Percentiles rank a stretch among this genome's conserved stretches.
These are phyloP conservation scores for Lasioglossum zephyrum DNA, from an alignment of 2,888 invertebrate genomes.

Conservation along the genomic window DNA sequence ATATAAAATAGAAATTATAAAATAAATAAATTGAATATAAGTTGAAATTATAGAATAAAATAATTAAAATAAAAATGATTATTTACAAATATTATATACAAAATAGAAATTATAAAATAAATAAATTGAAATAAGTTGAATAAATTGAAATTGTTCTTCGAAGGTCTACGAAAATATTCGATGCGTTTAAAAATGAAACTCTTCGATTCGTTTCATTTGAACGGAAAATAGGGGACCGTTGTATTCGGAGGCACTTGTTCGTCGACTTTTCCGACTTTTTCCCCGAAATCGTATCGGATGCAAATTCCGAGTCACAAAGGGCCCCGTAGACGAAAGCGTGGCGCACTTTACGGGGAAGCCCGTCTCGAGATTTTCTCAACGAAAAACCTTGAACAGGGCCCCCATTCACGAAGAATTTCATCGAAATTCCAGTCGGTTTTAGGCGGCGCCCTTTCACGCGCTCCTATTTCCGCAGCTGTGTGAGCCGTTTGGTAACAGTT, in stretches of 20 bases:
- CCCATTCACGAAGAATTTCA: conserved; percentile 72
- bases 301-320: conserved; percentile 33
- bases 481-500: not conserved
- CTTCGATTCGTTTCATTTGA: not conserved
- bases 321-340: conserved; percentile 21
- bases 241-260: not conserved
- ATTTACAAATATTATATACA: too few species aligned
- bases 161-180: not conserved
- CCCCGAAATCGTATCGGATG: conserved; percentile 20
- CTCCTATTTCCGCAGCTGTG: conserved; percentile 45
- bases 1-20: too few species aligned
- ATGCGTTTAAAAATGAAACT: not conserved
- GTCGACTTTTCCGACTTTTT: not conserved
- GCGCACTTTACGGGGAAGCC: conserved; percentile 22
- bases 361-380: conserved; percentile 58
- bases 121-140: too few species aligned
- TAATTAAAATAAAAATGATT: too few species aligned
- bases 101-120: too few species aligned
- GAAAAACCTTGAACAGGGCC: conserved; percentile 69
- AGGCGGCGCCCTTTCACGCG: conserved; percentile 57
- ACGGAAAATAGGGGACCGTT: not conserved
- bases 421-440: conserved; percentile 69
- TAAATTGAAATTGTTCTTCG: not conserved
- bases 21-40: too few species aligned
- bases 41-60: too few species aligned